Base-by-base conservation (phyloP, 2,113 vertebrate species). In the Notarius quadriscutis region DNA sequence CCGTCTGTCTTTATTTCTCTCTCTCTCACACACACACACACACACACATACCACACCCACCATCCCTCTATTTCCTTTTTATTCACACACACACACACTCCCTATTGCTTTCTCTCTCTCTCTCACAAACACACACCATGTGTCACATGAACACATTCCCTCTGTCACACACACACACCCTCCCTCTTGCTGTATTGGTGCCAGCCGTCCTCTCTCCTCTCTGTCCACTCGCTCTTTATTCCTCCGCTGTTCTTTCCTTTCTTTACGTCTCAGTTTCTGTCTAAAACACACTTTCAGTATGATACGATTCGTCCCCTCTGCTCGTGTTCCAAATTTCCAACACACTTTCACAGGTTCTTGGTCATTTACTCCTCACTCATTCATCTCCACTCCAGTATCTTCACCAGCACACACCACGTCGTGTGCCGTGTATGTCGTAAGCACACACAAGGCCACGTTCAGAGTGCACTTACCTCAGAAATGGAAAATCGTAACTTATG, bases 231-330 rank as follows among this genome's bases (percentile, higher is more conserved):
- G 1, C 27, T 51, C 75, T 50, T n/a, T 48, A 55, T 53, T 71
- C 25, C 18, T 84, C 51, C 53, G 41, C 60, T 74, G 80, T 86
- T 92, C 48, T 17, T 30, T 58, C 53, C 9, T 34, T 83, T 27
- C 6, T 15, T 17, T 92, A 91, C 92, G 80, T 77, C 82, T 93
- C 91, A 89, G 91, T 92, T 93, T 92, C 91, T 90, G 81, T 89
- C 90, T 63, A 25, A n/a, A 51, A 25, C 41, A 50, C 72, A 75
- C 75, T 77, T 25, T 77, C 48, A 2, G 0, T 78, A 14, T 53
- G 50, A 57, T 9, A 18, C 77, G 27, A 18, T 84, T 58, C 51
- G 9, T 67, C 25, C 48, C 34, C 12, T n/a, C 27, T 41, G n/a
- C 11, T 51, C 55, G 18, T 12, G 2, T 67, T 60, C 18, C 58